phyloP scores from a whole-genome alignment of 2,113 vertebrate species.

The Scomber japonicus region DNA sequence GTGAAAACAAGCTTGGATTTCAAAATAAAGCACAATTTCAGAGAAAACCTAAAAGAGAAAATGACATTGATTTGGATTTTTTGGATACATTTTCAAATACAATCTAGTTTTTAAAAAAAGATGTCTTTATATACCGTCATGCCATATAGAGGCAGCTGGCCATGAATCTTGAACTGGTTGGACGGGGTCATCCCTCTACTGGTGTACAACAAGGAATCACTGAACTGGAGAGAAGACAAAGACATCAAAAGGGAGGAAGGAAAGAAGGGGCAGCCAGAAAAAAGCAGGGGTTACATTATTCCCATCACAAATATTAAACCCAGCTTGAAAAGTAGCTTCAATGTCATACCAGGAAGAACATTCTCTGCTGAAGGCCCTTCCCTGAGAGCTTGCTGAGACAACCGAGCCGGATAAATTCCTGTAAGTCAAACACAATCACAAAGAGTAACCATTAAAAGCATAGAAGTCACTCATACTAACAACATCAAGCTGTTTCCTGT shows the following conservation, averaged over 20 bases:
- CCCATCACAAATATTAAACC: not conserved
- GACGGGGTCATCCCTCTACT: slow-evolving; percentile 93
- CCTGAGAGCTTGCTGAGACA: slow-evolving; percentile 97
- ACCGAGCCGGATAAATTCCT: slow-evolving; percentile 98
- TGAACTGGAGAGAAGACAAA: slow-evolving; percentile 86
- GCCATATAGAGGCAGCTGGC: slow-evolving; percentile 92
- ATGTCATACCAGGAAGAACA: slow-evolving; percentile 95
- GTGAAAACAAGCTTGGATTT: not conserved
- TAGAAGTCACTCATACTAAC: not conserved
- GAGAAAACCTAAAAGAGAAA: too few species aligned
- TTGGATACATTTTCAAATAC: too few species aligned
- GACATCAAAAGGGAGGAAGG: not conserved
- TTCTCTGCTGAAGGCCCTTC: slow-evolving; percentile 97
- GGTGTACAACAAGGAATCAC: slow-evolving; percentile 93
- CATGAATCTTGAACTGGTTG: slow-evolving; percentile 97
- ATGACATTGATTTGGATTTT: too few species aligned
- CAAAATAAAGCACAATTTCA: not conserved
- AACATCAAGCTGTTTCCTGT: not conserved
- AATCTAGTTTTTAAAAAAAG: not conserved
- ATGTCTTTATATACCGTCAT: slow-evolving; percentile 88
- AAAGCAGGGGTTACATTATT: not conserved
- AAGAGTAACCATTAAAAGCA: not conserved
- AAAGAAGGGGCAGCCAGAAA: not conserved
- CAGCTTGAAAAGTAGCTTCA: not conserved
- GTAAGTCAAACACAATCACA: slow-evolving; percentile 48